These are phyloP conservation scores for Apocheima hispidaria DNA, from an alignment of 2,888 invertebrate species.

Conservation along the genomic window DNA sequence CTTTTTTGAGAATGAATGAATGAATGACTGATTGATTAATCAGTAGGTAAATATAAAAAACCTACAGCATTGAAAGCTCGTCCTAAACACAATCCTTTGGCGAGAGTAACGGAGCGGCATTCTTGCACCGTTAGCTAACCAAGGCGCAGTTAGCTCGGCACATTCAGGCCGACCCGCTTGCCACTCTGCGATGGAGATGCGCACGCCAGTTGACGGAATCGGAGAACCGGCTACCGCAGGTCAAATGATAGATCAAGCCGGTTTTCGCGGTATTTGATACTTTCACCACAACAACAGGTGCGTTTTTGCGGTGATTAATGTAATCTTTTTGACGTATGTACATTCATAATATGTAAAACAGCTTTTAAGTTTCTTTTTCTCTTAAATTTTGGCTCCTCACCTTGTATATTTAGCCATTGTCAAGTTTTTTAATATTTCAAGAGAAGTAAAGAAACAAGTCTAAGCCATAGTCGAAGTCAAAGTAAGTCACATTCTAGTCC, in stretches of 20 bases:
- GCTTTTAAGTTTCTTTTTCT: too few relatives aligned
- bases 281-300: constrained; percentile 28
- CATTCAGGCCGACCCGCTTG: constrained; percentile 62
- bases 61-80: constrained; percentile 12
- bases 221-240: constrained; percentile 28
- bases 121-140: constrained; percentile 74
- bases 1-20: too few relatives aligned
- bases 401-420: too few relatives aligned
- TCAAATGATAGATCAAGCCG: constrained; percentile 29
- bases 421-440: too few relatives aligned
- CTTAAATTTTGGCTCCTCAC: too few relatives aligned
- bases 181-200: constrained; percentile 58
- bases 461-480: too few relatives aligned
- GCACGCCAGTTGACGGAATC: constrained; percentile 36
- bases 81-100: constrained; percentile 12
- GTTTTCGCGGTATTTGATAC: constrained; percentile 24
- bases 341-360: background rate
- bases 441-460: too few relatives aligned
- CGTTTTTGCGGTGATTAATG: constrained; percentile 6
- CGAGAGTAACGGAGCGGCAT: constrained; percentile 55
- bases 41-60: background rate
- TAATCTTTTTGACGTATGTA: background rate
- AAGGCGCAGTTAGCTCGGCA: constrained; percentile 69
- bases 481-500: too few relatives aligned
- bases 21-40: too few relatives aligned